phyloP scores from a whole-genome alignment of 2,888 invertebrate species.

The Mythimna lalbum region DNA sequence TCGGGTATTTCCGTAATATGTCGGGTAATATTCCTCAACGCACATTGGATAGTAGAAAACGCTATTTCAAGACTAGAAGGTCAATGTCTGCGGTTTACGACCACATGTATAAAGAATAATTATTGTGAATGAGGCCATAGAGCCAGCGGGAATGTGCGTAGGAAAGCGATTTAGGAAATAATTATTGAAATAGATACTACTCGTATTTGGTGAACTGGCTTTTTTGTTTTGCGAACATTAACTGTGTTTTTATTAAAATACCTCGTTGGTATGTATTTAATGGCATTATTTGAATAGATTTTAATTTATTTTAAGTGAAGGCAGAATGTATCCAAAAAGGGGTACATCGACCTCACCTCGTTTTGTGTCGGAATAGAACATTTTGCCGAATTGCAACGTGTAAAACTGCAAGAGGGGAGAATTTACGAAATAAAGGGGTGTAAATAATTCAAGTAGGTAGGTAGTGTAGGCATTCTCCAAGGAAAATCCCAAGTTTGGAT shows the following conservation, averaged over 20 bases:
- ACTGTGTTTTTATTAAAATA: no score
- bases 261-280: no score
- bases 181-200: neutral
- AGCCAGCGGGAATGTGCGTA: slow-evolving; percentile 19
- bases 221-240: no score
- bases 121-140: slow-evolving; percentile 35
- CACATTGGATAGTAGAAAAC: slow-evolving; percentile 66
- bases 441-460: slow-evolving; percentile 46
- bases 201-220: neutral
- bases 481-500: slow-evolving; percentile 15
- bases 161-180: neutral
- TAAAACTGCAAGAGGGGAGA: slow-evolving; percentile 38
- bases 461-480: neutral
- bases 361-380: slow-evolving; percentile 10
- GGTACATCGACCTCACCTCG: neutral
- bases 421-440: slow-evolving; percentile 30
- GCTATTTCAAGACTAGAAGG: slow-evolving; percentile 82
- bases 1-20: slow-evolving; percentile 41
- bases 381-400: slow-evolving; percentile 18
- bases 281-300: no score
- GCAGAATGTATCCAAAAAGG: no score
- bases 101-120: slow-evolving; percentile 60
- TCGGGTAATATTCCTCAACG: slow-evolving; percentile 61
- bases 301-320: no score
- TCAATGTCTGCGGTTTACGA: slow-evolving; percentile 83